Conservation (phyloP, 2,888 invertebrate species). For the Perizoma affinitatum region DNA sequence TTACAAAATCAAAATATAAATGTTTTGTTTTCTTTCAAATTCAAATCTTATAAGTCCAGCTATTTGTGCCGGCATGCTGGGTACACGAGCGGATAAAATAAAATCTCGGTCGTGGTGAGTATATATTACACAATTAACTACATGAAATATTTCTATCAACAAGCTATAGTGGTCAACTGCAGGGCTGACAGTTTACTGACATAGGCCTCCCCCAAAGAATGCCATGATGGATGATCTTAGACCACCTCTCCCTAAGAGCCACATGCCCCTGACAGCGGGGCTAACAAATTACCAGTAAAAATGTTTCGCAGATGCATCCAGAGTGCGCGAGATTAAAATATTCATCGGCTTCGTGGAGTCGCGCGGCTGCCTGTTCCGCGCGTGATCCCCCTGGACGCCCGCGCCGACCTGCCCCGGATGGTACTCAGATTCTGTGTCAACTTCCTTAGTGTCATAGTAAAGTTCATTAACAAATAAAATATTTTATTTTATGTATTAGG, state of each 20-base stretch:
- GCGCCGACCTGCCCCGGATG: slow-evolving; percentile 3
- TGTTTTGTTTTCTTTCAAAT: slow-evolving; percentile 1
- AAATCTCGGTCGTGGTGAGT: slow-evolving; percentile 6
- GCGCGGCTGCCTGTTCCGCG: slow-evolving; percentile 19
- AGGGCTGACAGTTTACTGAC: neutral
- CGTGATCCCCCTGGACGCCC: slow-evolving; percentile 38
- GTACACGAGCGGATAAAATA: neutral
- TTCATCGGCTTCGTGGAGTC: slow-evolving; percentile 36
- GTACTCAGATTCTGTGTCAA: slow-evolving; percentile 1
- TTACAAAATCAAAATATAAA: neutral
- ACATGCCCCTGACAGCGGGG: too few species aligned
- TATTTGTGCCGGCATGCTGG: slow-evolving; percentile 1
- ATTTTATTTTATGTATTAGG: neutral
- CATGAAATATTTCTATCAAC: too few species aligned
- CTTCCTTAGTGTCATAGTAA: slow-evolving; percentile 1
- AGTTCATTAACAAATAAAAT: slow-evolving; percentile 4
- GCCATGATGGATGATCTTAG: too few species aligned
- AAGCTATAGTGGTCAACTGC: too few species aligned
- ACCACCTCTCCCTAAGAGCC: too few species aligned
- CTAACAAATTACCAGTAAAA: too few species aligned
- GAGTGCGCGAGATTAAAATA: slow-evolving; percentile 8
- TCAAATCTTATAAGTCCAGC: slow-evolving; percentile 5
- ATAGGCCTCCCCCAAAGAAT: too few species aligned
- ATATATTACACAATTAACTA: too few species aligned
- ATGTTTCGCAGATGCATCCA: neutral